A percentile compares a stretch with the other conserved stretches of the same genome.
These are phyloP conservation scores for Lagria hirta DNA, from an alignment of 2,888 invertebrate species.

Conservation along the genomic window DNA sequence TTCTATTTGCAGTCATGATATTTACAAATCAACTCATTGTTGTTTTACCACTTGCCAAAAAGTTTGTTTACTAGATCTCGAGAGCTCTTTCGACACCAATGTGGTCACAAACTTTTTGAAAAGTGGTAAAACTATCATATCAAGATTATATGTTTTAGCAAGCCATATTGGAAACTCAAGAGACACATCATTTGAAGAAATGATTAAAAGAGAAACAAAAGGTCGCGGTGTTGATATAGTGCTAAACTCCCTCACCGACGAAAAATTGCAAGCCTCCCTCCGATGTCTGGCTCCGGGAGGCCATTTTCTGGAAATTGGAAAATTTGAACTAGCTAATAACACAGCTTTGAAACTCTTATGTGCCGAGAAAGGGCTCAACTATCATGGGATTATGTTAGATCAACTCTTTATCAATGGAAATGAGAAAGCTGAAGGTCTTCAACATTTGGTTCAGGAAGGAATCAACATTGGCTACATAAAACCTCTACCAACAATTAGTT, in stretches of 20 bases:
- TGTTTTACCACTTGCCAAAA: too few relatives aligned
- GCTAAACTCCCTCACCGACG: constrained; percentile 80
- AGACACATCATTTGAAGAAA: constrained; percentile 81
- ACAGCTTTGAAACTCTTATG: constrained; percentile 62
- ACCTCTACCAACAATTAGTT: constrained; percentile 68
- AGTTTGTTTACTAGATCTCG: too few relatives aligned
- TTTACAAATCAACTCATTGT: too few relatives aligned
- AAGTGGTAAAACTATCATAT: background rate
- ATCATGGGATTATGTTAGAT: constrained; percentile 79
- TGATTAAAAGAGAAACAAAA: constrained; percentile 76
- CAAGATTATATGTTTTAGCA: constrained; percentile 31
- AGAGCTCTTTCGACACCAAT: too few relatives aligned
- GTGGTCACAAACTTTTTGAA: background rate
- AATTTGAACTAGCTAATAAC: constrained; percentile 73
- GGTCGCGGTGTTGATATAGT: constrained; percentile 72
- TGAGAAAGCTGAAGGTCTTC: background rate
- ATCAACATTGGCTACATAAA: constrained; percentile 61
- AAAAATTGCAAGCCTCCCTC: constrained; percentile 74
- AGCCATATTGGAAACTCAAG: constrained; percentile 67
- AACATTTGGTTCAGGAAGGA: background rate
- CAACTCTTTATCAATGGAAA: too few relatives aligned
- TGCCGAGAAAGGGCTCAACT: constrained; percentile 71
- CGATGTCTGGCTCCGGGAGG: constrained; percentile 62
- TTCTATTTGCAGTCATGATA: too few relatives aligned
- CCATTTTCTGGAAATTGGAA: constrained; percentile 80